A percentile compares a stretch with the other conserved stretches of the same genome.
Evolutionary conservation across 2,113 vertebrate genomes (phyloP).

Genomic region (Phoxinus phoxinus): DNA sequence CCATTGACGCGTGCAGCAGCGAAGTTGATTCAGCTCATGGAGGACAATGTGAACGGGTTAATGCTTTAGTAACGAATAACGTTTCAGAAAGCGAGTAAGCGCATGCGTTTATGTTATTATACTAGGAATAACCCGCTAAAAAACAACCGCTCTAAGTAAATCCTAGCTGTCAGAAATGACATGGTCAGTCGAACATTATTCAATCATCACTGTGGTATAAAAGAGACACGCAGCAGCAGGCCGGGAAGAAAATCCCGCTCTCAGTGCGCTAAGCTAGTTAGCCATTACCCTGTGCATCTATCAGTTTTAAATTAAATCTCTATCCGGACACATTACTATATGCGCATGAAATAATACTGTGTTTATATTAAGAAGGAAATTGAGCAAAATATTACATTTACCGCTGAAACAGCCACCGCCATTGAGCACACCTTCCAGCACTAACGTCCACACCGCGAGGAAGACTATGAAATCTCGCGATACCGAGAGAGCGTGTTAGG

Average conservation of each 20-base stretch:
- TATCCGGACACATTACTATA: not conserved
- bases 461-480: conserved; percentile 63
- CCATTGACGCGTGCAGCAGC: not conserved
- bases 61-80: not conserved
- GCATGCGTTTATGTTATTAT: not conserved
- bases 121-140: too few species aligned
- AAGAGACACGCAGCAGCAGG: conserved; percentile 10
- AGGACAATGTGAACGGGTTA: conserved; percentile 34
- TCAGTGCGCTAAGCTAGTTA: conserved; percentile 25
- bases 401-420: conserved; percentile 79
- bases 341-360: not conserved
- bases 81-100: not conserved
- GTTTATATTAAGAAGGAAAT: not conserved
- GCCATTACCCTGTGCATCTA: not conserved
- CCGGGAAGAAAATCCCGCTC: conserved; percentile 31
- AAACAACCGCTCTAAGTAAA: not conserved
- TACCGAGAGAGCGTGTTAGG: not conserved
- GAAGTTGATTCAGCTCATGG: not conserved
- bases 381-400: conserved; percentile 65
- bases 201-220: not conserved
- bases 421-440: conserved; percentile 75
- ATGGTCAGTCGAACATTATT: fast-evolving
- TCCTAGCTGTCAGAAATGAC: not conserved
- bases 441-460: conserved; percentile 59
- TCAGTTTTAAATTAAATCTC: not conserved